phyloP scores from a whole-genome alignment of 1,140 invertebrate species.

The Campodea augens region DNA sequence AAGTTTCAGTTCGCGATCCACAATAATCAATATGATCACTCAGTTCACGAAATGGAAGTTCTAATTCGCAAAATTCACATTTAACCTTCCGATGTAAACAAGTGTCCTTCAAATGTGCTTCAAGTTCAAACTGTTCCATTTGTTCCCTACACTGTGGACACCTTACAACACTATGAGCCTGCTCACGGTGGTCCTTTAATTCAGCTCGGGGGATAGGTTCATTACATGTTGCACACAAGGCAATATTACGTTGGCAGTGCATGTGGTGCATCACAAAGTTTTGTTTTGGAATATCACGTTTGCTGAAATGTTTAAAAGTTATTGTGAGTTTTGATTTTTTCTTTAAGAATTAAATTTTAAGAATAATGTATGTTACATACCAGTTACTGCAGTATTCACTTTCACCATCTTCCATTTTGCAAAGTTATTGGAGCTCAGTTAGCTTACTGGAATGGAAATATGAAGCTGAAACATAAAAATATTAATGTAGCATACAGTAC shows the following conservation, averaged over 20 bases:
- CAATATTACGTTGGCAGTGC: conserved; percentile 28
- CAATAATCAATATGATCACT: conserved; percentile 40
- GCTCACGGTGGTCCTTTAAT: conserved; percentile 23
- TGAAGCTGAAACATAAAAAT: too few species aligned
- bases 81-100: conserved; percentile 22
- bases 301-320: conserved; percentile 18
- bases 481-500: too few species aligned
- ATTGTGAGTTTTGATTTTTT: too few species aligned
- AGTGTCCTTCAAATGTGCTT: conserved; percentile 23
- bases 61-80: conserved; percentile 39
- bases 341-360: too few species aligned
- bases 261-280: conserved; percentile 29
- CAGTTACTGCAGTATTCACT: too few species aligned
- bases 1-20: conserved; percentile 41
- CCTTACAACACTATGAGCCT: conserved; percentile 21
- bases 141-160: conserved; percentile 24
- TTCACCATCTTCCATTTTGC: too few species aligned
- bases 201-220: conserved; percentile 24
- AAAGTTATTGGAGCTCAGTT: too few species aligned
- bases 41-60: conserved; percentile 33
- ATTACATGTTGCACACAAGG: conserved; percentile 25
- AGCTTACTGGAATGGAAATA: too few species aligned
- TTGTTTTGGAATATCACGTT: conserved; percentile 22
- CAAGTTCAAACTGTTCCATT: conserved; percentile 23
- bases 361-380: too few species aligned